Evolutionary conservation across 2,113 vertebrate species (phyloP).

Genomic region (Cheilinus undulatus): DNA sequence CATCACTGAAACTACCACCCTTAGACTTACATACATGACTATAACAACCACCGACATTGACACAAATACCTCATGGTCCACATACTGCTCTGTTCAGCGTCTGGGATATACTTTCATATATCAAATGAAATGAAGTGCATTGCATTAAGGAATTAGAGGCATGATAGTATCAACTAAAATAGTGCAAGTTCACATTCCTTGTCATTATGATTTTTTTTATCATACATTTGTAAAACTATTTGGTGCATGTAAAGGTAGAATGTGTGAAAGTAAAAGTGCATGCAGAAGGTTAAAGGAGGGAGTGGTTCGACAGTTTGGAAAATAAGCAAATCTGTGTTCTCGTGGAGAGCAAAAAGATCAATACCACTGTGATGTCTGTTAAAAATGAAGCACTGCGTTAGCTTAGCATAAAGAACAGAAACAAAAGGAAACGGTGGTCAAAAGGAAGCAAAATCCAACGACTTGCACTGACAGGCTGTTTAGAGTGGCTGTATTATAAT

Average conservation of each 20-base stretch:
- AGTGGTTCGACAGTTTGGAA: not conserved
- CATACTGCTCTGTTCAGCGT: constrained; percentile 35
- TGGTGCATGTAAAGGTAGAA: constrained; percentile 56
- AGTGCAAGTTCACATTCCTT: constrained; percentile 82
- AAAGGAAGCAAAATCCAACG: not conserved
- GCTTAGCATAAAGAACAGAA: constrained; percentile 10
- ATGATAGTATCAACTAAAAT: constrained; percentile 65
- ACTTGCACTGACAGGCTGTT: not conserved
- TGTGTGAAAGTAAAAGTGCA: constrained; percentile 65
- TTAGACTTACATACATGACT: constrained; percentile 35
- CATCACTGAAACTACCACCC: constrained; percentile 36
- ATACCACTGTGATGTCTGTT: not conserved
- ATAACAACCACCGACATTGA: constrained; percentile 18
- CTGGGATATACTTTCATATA: constrained; percentile 43
- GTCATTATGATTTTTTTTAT: constrained; percentile 64
- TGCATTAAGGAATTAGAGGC: constrained; percentile 61
- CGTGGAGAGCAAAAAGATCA: not conserved
- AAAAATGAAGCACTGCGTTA: not conserved
- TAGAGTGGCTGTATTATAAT: no score
- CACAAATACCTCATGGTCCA: constrained; percentile 35
- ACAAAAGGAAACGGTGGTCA: not conserved
- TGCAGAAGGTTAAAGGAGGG: constrained; percentile 41
- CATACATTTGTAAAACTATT: constrained; percentile 66
- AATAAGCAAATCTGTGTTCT: not conserved
- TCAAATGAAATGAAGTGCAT: constrained; percentile 40